phyloP scores from a whole-genome alignment of 2,888 invertebrate species.

The Meloe dianella region DNA sequence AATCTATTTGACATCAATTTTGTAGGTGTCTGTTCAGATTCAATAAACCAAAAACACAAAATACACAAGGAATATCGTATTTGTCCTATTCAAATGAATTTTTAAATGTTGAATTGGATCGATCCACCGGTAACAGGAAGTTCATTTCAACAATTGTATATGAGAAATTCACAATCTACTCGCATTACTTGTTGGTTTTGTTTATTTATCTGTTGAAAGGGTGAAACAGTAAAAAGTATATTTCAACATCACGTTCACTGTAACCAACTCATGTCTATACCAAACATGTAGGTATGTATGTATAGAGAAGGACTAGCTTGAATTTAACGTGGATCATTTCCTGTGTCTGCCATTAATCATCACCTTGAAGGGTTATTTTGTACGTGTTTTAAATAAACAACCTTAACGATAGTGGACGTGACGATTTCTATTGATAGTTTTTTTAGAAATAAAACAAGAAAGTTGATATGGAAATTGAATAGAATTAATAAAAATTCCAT shows the following conservation, averaged over 20 bases:
- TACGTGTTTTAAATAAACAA: conserved; percentile 31
- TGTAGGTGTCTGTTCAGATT: not conserved
- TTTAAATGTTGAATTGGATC: not conserved
- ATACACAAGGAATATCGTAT: not conserved
- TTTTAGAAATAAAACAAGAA: not conserved
- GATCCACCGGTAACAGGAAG: not conserved
- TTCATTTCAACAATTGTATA: not conserved
- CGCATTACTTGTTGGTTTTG: not conserved
- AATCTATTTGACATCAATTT: not conserved
- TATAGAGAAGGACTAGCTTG: not conserved
- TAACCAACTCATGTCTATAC: not conserved
- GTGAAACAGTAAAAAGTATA: not conserved
- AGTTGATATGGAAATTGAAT: not conserved
- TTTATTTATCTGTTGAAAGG: not conserved
- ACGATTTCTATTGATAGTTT: not conserved
- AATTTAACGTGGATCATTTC: conserved; percentile 23
- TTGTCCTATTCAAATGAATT: not conserved
- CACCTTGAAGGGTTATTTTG: conserved; percentile 30
- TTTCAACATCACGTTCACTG: not conserved
- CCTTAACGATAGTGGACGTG: not conserved
- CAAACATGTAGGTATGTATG: not conserved
- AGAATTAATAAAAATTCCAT: no score
- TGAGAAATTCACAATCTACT: not conserved
- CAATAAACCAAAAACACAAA: not conserved
- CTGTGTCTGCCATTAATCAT: conserved; percentile 27